Evolutionary conservation across 2,888 invertebrate species (phyloP), one percentile per base, ranked within the genome.

Genomic region (Stenolophus ochropezus): DNA sequence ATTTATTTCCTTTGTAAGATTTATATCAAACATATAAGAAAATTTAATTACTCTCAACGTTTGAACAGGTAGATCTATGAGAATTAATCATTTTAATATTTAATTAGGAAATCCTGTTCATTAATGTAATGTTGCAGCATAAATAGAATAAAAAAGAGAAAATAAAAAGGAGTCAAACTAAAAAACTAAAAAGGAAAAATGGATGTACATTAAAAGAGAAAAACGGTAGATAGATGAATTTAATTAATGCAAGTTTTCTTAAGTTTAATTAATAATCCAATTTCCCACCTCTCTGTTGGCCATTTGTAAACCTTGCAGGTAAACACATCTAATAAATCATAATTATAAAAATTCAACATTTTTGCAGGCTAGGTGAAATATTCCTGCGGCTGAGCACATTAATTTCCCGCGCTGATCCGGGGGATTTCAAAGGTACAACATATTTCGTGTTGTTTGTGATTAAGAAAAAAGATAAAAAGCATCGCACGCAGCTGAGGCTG

Each of bases 341-440:
- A 77, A 77, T 77, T 77, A 61, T 61, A 76, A 77, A 77, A 77
- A 77, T 77, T 77, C 61, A 47, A 47, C 47, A 49, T 77, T 77
- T 77, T 61, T 25, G 14, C 58, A 11, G 20, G 49, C 23, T 76
- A 76, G 56, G 65, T 77, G 16, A 23, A 77, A 77, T 53, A 61
- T 65, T 65, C 47, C 27, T 65, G 47, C 65, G 47, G 33, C 18
- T 47, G 4, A 27, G 65, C 61, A 20, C 77, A 77, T 77, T 77
- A 77, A 77, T 77, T 77, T 77, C 23, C 58, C 6, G 61, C 25
- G 77, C 21, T 77, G 53, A 77, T 77, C 77, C 77, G 16, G 11
- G n/a, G 77, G 77, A 77, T 77, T 77, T 77, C 23, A 65, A 77
- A 77, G 77, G 65, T 77, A 65, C 77, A 77, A 33, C 77, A 77